Evolutionary conservation across 2,888 invertebrate genomes (phyloP).

Genomic region (Chymomyza procnemis): DNA sequence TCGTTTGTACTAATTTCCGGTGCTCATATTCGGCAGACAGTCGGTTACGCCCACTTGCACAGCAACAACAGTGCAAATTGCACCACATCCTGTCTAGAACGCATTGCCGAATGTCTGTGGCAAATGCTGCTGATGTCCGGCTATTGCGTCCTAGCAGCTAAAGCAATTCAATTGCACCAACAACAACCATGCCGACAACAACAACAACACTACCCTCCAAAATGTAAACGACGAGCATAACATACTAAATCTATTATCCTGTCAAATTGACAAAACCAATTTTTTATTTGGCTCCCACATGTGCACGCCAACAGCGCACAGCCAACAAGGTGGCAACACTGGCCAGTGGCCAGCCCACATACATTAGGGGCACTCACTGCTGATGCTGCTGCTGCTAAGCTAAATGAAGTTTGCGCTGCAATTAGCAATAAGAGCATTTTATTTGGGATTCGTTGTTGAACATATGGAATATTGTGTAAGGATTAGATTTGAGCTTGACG

Average conservation of each 20-base stretch:
- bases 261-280: slow-evolving; percentile 63
- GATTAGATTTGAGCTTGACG: no score
- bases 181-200: slow-evolving; percentile 29
- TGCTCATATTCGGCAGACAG: slow-evolving; percentile 68
- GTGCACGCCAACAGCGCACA: no score
- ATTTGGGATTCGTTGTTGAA: not conserved
- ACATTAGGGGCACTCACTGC: slow-evolving; percentile 1
- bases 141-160: slow-evolving; percentile 28
- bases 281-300: slow-evolving; percentile 45
- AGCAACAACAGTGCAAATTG: slow-evolving; percentile 51
- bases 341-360: not conserved
- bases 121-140: slow-evolving; percentile 5
- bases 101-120: slow-evolving; percentile 15
- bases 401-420: not conserved
- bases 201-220: not conserved
- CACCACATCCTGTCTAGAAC: slow-evolving; percentile 60
- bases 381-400: no score
- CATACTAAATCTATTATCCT: slow-evolving; percentile 72
- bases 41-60: slow-evolving; percentile 53
- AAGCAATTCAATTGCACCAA: slow-evolving; percentile 62
- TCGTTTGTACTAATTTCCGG: slow-evolving; percentile 65
- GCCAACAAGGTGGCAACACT: not conserved
- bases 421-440: not conserved
- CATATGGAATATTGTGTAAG: not conserved
- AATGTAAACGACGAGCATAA: slow-evolving; percentile 40